Conservation (phyloP, 2,888 invertebrate species). For the Abscondita cerata region DNA sequence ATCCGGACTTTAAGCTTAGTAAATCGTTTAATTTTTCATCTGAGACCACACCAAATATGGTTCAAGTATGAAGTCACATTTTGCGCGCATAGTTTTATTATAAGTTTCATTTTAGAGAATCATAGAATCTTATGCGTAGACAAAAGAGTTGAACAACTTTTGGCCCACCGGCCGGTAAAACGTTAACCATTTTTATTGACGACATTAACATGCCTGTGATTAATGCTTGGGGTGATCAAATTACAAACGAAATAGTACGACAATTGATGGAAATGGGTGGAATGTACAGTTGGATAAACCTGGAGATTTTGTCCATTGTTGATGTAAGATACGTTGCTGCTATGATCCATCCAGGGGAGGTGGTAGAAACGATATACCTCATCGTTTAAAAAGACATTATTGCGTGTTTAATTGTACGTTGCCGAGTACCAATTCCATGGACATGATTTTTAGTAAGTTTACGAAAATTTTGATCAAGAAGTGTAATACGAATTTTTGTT, state of each 20-base stretch:
- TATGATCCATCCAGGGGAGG: slow-evolving; percentile 95
- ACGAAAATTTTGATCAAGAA: neutral
- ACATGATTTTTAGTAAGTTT: slow-evolving; percentile 79
- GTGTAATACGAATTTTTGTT: neutral
- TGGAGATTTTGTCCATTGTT: slow-evolving; percentile 78
- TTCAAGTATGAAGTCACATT: too few relatives aligned
- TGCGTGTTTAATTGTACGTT: slow-evolving; percentile 88
- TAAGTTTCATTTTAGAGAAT: slow-evolving; percentile 69
- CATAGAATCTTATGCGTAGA: slow-evolving; percentile 89
- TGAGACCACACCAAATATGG: slow-evolving; percentile 90
- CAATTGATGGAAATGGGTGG: slow-evolving; percentile 85
- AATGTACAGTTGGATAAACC: slow-evolving; percentile 84
- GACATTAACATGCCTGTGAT: slow-evolving; percentile 93
- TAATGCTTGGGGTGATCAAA: slow-evolving; percentile 92
- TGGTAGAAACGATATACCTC: slow-evolving; percentile 88
- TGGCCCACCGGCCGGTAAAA: slow-evolving; percentile 83
- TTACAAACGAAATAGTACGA: slow-evolving; percentile 89
- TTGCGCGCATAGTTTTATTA: too few relatives aligned
- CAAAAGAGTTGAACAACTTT: slow-evolving; percentile 85
- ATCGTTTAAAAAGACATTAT: slow-evolving; percentile 84
- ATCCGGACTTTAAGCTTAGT: slow-evolving; percentile 78
- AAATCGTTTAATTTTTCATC: slow-evolving; percentile 91
- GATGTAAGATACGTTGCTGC: slow-evolving; percentile 86
- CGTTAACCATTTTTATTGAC: slow-evolving; percentile 87
- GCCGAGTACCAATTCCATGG: slow-evolving; percentile 85